Conservation (phyloP, 2,888 invertebrate genomes). For the Ectobius pallidus region DNA sequence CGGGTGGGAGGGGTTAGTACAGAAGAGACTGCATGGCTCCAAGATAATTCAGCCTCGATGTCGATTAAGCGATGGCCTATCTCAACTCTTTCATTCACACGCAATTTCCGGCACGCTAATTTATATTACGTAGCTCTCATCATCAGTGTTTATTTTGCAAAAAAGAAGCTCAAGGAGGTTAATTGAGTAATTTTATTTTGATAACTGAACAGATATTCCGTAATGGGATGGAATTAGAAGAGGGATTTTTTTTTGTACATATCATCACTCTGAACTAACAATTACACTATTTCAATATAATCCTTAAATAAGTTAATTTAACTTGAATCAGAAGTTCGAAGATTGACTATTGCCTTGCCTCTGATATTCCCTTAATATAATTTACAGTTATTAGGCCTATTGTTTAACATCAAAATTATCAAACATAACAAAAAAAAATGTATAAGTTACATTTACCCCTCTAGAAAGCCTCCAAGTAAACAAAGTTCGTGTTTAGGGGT, state of each 20-base stretch:
- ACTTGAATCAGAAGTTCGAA: too few relatives aligned
- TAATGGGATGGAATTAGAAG: not conserved
- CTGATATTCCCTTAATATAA: too few relatives aligned
- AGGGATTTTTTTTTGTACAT: not conserved
- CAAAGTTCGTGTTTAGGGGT: too few relatives aligned
- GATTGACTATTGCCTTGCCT: too few relatives aligned
- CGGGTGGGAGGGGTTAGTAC: not conserved
- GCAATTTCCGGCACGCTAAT: conserved; percentile 26
- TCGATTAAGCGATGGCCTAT: conserved; percentile 22
- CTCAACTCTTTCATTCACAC: conserved; percentile 28
- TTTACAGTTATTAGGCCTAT: too few relatives aligned
- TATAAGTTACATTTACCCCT: too few relatives aligned
- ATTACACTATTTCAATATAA: too few relatives aligned
- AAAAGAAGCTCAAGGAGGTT: not conserved
- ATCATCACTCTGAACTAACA: too few relatives aligned
- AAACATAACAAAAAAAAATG: too few relatives aligned
- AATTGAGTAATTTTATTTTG: not conserved
- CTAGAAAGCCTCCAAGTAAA: too few relatives aligned
- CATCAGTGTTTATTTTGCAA: not conserved
- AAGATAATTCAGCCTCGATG: conserved; percentile 23
- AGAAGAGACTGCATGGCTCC: conserved; percentile 24
- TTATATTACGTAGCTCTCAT: not conserved
- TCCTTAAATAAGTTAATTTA: too few relatives aligned
- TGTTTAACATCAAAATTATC: too few relatives aligned
- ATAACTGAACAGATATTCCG: conserved; percentile 7